These are phyloP conservation scores for Melieria omissa DNA, from an alignment of 2,888 invertebrate species.

Conservation along the genomic window DNA sequence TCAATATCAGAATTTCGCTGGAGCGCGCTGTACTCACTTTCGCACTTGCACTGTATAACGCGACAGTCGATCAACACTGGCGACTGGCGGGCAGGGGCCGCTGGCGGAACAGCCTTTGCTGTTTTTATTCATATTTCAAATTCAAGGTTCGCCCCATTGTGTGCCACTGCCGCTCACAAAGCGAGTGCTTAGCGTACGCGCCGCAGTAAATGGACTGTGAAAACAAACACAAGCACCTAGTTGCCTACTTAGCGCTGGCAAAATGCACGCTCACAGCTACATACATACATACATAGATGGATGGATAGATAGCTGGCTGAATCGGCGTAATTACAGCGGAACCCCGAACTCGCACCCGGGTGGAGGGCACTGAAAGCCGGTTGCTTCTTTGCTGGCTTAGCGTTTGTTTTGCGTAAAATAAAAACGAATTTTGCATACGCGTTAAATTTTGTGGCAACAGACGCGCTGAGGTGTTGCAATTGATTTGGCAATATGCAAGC, in stretches of 20 bases:
- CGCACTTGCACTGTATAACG: not conserved
- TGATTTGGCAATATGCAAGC: too few species aligned
- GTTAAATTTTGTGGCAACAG: too few species aligned
- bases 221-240: slow-evolving; percentile 15
- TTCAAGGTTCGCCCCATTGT: slow-evolving; percentile 27
- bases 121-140: slow-evolving; percentile 30
- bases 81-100: not conserved
- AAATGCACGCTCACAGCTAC: not conserved
- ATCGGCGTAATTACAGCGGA: not conserved
- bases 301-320: not conserved
- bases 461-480: too few species aligned
- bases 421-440: too few species aligned
- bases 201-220: slow-evolving; percentile 15
- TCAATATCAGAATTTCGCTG: slow-evolving; percentile 24
- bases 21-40: slow-evolving; percentile 4
- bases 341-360: too few species aligned
- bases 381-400: too few species aligned
- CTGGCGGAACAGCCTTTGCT: not conserved
- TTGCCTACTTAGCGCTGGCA: not conserved
- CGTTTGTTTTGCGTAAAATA: too few species aligned
- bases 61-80: not conserved
- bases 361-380: too few species aligned
- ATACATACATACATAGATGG: not conserved
- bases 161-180: slow-evolving; percentile 11
- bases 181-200: not conserved